Base-by-base conservation (phyloP, 2,113 vertebrate genomes). In the Struthidea cinerea region DNA sequence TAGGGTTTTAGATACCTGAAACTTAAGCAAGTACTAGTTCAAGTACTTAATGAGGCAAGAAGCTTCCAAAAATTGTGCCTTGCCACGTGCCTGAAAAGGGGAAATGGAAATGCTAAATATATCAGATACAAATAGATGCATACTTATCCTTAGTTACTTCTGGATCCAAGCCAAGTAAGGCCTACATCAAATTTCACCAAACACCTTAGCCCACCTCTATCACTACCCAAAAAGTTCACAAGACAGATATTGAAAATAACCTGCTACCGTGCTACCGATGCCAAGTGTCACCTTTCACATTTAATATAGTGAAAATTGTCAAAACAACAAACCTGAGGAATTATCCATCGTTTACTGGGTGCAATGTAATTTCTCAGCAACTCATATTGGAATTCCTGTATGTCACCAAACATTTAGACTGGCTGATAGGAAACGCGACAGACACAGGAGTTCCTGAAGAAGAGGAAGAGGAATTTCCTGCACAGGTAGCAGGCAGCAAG, bases 381-480 rank as follows among this genome's bases (percentile, higher is more conserved):
- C 44, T 65, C 14, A 2, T 41, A 75, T 19, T 88, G 52, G 61
- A 93, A 91, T 59, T 95, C 82, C 90, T 86, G 44, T 86, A n/a
- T 84, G 47, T 70, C 82, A 77, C 73, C 64, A 77, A 93, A 89
- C 73, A 35, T 90, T 90, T 77, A 94, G 89, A 90, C 89, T 83
- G 55, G 79, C 75, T 69, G 75, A 80, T 84, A 95, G 95, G 95
- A 96, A 95, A 73, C 0, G 0, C 0, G 0, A 91, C 87, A 96
- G 95, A 97, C 94, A 91, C 28, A 3, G 63, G 41, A 87, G 89
- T 87, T 97, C 91, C 94, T 95, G 93, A 74, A 85, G 93, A 73
- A 11, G 24, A 89, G 92, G 90, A 97, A 97, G 50, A 86, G 90
- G 92, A 93, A 94, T 81, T 96, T 97, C 96, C 93, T 95, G 90